These are phyloP conservation scores for Taxidea taxus DNA, from an alignment of 2,113 vertebrate species.

Conservation along the genomic window DNA sequence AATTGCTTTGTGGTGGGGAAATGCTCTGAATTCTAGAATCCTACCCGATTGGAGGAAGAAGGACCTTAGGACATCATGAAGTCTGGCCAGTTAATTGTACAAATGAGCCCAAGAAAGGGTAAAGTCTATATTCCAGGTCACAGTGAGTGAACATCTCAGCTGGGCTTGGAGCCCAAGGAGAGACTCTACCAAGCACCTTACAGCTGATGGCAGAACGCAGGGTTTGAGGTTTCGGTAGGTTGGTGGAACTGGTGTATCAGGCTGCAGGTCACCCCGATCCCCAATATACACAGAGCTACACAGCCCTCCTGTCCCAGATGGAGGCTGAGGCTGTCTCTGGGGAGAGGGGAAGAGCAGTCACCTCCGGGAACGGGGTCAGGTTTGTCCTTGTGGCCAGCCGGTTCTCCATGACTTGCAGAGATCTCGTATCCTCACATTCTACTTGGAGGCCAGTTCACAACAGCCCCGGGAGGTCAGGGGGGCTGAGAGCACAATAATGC, in stretches of 20 bases:
- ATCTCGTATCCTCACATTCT: not conserved
- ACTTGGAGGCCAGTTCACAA: not conserved
- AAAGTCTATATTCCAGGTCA: not conserved
- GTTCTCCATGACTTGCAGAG: not conserved
- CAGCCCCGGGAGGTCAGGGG: not conserved
- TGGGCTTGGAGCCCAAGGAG: not conserved
- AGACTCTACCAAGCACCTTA: not conserved
- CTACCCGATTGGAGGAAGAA: not conserved
- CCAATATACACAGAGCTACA: not conserved
- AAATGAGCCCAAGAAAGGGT: not conserved
- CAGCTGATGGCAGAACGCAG: not conserved
- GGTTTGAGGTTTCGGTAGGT: not conserved
- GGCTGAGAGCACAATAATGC: not conserved
- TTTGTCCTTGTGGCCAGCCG: too few species aligned
- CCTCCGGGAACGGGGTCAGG: not conserved
- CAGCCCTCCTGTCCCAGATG: not conserved
- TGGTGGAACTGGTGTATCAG: not conserved
- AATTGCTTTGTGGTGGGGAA: not conserved
- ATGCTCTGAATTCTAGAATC: constrained; percentile 18
- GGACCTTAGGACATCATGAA: not conserved
- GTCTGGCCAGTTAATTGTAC: not conserved
- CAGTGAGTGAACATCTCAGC: not conserved
- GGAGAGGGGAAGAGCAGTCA: accelerated
- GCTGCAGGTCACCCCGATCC: not conserved
- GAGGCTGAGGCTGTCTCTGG: not conserved